A percentile compares a stretch with the other conserved stretches of the same genome.
These are phyloP conservation scores for Eunapius fragilis DNA, from an alignment of 37 sponge, comb jelly and placozoan genomes.

Conservation along the genomic window DNA sequence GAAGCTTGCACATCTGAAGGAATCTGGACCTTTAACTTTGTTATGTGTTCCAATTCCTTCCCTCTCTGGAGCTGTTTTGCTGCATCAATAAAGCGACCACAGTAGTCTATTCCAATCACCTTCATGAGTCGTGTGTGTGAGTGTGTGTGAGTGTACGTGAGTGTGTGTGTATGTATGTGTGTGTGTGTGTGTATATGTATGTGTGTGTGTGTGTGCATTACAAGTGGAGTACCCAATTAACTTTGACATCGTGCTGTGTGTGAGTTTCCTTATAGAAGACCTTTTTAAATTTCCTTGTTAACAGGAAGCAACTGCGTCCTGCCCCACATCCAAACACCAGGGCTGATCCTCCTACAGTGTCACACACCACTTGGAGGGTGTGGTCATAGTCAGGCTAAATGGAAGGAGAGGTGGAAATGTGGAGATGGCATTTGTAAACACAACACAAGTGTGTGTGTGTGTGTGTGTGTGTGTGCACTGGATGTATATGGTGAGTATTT, in stretches of 20 bases:
- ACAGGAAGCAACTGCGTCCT: constrained; percentile 54
- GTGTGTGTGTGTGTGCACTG: too few relatives aligned
- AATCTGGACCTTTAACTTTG: not conserved
- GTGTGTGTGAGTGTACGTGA: not conserved
- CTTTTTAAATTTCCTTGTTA: constrained; percentile 52
- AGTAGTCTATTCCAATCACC: constrained; percentile 86
- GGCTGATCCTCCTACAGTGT: constrained; percentile 4
- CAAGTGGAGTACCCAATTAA: not conserved
- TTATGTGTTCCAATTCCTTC: not conserved
- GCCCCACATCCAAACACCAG: constrained; percentile 76
- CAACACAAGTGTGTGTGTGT: too few relatives aligned
- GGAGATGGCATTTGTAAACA: too few relatives aligned
- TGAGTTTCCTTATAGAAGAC: not conserved
- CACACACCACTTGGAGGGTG: not conserved
- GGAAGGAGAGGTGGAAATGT: not conserved
- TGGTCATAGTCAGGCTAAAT: not conserved
- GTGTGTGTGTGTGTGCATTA: not conserved
- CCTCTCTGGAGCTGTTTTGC: constrained; percentile 56
- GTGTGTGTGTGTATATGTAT: not conserved
- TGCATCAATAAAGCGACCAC: constrained; percentile 74
- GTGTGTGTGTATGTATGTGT: constrained; percentile 1
- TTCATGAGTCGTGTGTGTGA: not conserved
- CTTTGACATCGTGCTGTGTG: not conserved
- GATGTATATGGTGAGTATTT: not conserved
- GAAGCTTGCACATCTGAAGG: constrained; percentile 1